Base-by-base conservation (phyloP, 2,797 vertebrate species). In the Girardinus metallicus region DNA sequence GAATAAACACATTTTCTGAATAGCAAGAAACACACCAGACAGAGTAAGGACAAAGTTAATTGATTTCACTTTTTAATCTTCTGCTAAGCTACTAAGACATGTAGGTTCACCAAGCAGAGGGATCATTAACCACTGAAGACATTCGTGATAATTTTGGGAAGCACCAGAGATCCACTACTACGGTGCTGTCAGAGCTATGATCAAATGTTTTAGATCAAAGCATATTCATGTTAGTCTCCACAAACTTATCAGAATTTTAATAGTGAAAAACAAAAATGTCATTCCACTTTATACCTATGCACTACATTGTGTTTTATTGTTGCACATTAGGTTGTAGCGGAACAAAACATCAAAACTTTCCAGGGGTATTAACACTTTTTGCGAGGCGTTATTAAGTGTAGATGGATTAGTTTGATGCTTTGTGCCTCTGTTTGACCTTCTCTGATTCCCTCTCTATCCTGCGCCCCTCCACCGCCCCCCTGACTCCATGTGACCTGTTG, bases 351-450 rank as follows among this genome's bases (percentile, higher is more conserved):
- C 18, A 12, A 26, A 41, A 41, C 3, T 0, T 39, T 66, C 21
- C 34, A 66, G 36, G 18, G 34, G 1, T 23, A 15, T 70, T n/a
- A 13, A 43, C 12, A 26, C 12, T 31, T 70, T 43, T 44, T 26
- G 39, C 64, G 6, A 70, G 39, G 39, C 39, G 5, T 43, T 43
- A 16, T n/a, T 43, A 26, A 43, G 10, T 43, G 68, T n/a, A 44
- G 26, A 15, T 44, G 41, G 39, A 39, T 41, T n/a, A 7, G 68
- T 44, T 49, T 36, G 34, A 80, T 23, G 29, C 51, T n/a, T 5
- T 68, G 49, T 77, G 71, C 13, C n/a, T 73, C 60, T 6, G 23
- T 36, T 73, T 80, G 60, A 78, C 47, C 73, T n/a, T 85, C 53
- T 60, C 66, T 80, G 49, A 82, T 55, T 46, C 53, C 41, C 64